Conservation (phyloP, 2,888 invertebrate species). For the Acleris literana region DNA sequence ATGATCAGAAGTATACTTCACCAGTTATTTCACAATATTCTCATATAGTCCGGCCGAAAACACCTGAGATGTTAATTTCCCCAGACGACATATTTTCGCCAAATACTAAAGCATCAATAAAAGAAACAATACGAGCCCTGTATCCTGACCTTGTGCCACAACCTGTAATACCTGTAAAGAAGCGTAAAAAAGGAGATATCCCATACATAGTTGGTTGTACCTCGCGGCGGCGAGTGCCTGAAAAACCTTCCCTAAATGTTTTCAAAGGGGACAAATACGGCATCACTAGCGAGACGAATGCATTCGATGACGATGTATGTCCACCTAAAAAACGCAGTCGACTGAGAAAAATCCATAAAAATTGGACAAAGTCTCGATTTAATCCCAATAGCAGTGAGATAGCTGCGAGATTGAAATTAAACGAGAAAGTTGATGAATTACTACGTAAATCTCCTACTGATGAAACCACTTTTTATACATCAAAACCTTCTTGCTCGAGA, state of each 20-base stretch:
- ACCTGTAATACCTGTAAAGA: slow-evolving; percentile 47
- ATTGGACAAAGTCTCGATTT: slow-evolving; percentile 49
- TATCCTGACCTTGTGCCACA: slow-evolving; percentile 40
- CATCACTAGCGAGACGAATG: slow-evolving; percentile 33
- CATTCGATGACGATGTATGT: slow-evolving; percentile 36
- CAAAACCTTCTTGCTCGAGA: slow-evolving; percentile 38
- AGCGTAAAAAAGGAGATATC: slow-evolving; percentile 44
- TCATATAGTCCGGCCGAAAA: not conserved
- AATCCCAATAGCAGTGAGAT: slow-evolving; percentile 52
- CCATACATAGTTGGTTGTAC: slow-evolving; percentile 54
- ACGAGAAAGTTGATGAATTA: slow-evolving; percentile 29
- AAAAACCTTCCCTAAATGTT: slow-evolving; percentile 40
- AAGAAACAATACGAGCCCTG: slow-evolving; percentile 39
- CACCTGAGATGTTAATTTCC: slow-evolving; percentile 13
- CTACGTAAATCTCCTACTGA: slow-evolving; percentile 47
- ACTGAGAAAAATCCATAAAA: slow-evolving; percentile 31
- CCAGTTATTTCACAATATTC: not conserved
- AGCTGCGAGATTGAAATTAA: slow-evolving; percentile 39
- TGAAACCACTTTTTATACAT: slow-evolving; percentile 46
- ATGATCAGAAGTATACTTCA: not conserved
- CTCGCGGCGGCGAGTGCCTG: slow-evolving; percentile 43
- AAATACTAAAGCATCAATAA: slow-evolving; percentile 36
- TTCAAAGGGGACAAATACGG: slow-evolving; percentile 49
- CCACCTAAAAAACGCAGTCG: not conserved
- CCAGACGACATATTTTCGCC: slow-evolving; percentile 29